These are phyloP conservation scores for Psilopogon haemacephalus DNA, from an alignment of 2,113 vertebrate species.

Conservation along the genomic window DNA sequence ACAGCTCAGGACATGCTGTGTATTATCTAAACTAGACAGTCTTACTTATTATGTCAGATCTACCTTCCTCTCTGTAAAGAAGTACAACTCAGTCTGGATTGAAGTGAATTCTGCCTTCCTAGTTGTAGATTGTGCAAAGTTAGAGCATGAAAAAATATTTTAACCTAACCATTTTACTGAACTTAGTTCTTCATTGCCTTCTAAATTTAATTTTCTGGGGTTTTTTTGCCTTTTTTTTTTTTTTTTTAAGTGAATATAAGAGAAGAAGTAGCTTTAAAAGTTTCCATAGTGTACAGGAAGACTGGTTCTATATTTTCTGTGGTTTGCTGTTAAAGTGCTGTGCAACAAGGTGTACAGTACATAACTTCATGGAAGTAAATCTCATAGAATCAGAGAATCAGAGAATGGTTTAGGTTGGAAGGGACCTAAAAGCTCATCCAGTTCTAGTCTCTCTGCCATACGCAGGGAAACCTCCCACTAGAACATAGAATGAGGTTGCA, in stretches of 20 bases:
- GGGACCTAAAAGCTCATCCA: no score
- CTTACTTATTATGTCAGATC: not conserved
- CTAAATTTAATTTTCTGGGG: no score
- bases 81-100: not conserved
- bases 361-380: not conserved
- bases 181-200: accelerated
- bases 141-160: not conserved
- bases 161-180: not conserved
- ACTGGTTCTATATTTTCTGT: not conserved
- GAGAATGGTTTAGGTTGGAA: no score
- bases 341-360: not conserved
- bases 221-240: no score
- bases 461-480: no score
- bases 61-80: not conserved
- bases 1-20: no score
- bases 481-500: no score
- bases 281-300: not conserved
- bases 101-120: not conserved
- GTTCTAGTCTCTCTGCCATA: no score
- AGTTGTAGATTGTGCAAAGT: not conserved
- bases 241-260: not conserved
- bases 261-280: not conserved
- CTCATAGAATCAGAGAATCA: no score
- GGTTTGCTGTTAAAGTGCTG: not conserved
- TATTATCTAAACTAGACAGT: not conserved